A percentile compares a stretch with the other conserved stretches of the same genome.
Conservation (phyloP, 2,797 vertebrate species). For the Sebastolobus alascanus region DNA sequence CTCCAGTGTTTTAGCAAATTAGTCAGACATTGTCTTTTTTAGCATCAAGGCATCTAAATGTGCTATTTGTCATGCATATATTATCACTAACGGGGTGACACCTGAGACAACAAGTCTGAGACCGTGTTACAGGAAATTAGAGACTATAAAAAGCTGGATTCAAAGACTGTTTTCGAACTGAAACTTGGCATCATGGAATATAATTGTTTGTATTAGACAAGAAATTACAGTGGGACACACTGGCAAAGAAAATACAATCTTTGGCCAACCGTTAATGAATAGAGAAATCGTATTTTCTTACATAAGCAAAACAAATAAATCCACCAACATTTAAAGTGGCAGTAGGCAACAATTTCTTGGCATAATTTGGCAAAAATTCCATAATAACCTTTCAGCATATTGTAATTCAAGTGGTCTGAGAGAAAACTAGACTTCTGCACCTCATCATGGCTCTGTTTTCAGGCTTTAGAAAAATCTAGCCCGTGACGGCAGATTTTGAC, state of each 20-base stretch:
- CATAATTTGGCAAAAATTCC: too few species aligned
- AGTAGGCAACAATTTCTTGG: too few species aligned
- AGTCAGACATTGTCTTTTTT: constrained; percentile 6
- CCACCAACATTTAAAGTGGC: background rate
- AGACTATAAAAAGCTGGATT: background rate
- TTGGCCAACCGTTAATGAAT: background rate
- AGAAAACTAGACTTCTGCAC: too few species aligned
- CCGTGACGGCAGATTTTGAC: too few species aligned
- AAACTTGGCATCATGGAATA: constrained; percentile 7
- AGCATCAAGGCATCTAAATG: constrained; percentile 2
- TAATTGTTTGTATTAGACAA: constrained; percentile 18
- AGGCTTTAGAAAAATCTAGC: too few species aligned
- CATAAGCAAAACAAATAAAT: constrained; percentile 6
- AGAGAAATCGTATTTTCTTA: background rate
- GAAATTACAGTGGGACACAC: background rate
- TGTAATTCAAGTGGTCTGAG: too few species aligned
- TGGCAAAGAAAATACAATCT: constrained; percentile 8
- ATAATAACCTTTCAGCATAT: too few species aligned
- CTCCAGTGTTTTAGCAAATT: constrained; percentile 30
- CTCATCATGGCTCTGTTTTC: too few species aligned
- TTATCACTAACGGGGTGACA: background rate
- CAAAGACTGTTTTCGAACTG: background rate
- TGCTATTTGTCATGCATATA: constrained; percentile 15
- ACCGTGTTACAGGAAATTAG: background rate
- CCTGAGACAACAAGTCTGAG: background rate